These are phyloP conservation scores for Zoanthus solanderi DNA, from an alignment of 92 coral and sea anemone genomes.

Conservation along the genomic window DNA sequence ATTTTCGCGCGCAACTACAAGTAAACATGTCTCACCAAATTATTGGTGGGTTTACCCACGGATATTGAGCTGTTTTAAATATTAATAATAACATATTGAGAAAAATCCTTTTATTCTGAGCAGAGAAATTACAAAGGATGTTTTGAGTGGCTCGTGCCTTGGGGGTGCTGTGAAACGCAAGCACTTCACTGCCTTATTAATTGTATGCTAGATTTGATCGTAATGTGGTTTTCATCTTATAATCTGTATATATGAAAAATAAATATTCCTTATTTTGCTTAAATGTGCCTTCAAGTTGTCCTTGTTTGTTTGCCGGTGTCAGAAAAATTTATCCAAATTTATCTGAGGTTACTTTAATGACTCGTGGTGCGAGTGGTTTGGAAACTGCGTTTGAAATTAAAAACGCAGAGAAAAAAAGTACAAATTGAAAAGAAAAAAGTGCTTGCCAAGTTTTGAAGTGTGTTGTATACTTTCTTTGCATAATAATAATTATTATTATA, in stretches of 20 bases:
- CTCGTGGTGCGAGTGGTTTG: too few relatives aligned
- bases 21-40: conserved; percentile 32
- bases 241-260: neutral
- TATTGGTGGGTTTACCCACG: conserved; percentile 43
- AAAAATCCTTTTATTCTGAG: conserved; percentile 17
- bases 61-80: conserved; percentile 41
- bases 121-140: conserved; percentile 9
- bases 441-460: too few relatives aligned
- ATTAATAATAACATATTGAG: conserved; percentile 43
- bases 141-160: neutral
- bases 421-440: too few relatives aligned
- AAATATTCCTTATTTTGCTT: neutral
- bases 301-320: neutral
- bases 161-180: neutral
- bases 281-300: neutral
- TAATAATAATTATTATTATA: neutral
- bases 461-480: neutral
- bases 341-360: neutral
- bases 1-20: conserved; percentile 34
- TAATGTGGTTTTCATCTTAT: neutral
- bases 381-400: too few relatives aligned
- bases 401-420: too few relatives aligned
- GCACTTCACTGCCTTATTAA: neutral
- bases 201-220: neutral
- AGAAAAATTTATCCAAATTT: neutral